A percentile compares a stretch with the other conserved stretches of the same genome.
Evolutionary conservation across 2,888 invertebrate genomes (phyloP).

Genomic region (Drosophila phalerata): DNA sequence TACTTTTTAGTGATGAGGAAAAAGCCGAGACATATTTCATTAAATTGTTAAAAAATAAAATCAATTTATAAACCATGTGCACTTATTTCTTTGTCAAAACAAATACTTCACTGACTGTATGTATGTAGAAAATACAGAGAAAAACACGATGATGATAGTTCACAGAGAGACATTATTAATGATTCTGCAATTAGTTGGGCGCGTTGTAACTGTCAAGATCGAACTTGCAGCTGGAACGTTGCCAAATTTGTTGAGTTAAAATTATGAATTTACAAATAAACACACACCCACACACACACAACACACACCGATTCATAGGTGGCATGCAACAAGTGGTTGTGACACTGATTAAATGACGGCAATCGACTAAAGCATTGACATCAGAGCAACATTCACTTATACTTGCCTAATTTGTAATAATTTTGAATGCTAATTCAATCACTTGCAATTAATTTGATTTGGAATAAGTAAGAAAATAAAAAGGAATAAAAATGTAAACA

Average conservation of each 20-base stretch:
- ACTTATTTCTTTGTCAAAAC: neutral
- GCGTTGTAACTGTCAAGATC: constrained; percentile 46
- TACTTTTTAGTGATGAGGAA: no score
- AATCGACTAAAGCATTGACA: constrained; percentile 1
- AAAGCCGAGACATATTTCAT: no score
- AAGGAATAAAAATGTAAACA: constrained; percentile 41
- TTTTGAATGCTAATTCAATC: constrained; percentile 7
- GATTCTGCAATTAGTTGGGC: constrained; percentile 60
- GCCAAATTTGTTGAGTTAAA: constrained; percentile 53
- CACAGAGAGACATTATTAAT: constrained; percentile 55
- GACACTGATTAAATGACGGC: constrained; percentile 5
- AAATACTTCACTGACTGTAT: neutral
- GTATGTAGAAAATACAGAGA: constrained; percentile 15
- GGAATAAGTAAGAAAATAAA: no score
- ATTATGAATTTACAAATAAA: constrained; percentile 11
- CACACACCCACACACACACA: neutral
- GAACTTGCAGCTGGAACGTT: constrained; percentile 59
- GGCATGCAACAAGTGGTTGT: constrained; percentile 61
- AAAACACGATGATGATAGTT: constrained; percentile 44
- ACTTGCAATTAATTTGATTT: constrained; percentile 8
- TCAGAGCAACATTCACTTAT: neutral
- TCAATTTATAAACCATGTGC: no score
- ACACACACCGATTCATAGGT: constrained; percentile 4
- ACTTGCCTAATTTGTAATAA: constrained; percentile 21
- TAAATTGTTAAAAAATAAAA: no score